Base-by-base conservation (phyloP, 2,113 vertebrate genomes). In the Callipepla californica region DNA sequence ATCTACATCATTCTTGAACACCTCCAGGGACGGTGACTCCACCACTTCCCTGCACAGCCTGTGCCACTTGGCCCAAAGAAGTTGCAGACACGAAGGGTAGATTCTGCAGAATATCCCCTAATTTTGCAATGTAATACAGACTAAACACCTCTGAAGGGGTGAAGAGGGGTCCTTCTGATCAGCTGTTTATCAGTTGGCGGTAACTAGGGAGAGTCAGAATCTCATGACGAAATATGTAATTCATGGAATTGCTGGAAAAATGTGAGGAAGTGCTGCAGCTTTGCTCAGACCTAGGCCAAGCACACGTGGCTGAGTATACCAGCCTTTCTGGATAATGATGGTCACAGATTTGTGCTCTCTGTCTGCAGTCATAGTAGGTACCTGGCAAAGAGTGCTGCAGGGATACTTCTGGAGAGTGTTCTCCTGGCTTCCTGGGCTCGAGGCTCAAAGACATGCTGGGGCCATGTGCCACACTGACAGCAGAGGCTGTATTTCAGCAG, bases 51-150 rank as follows among this genome's bases (percentile, higher is more conserved):
- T 30, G 26, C 5, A 15, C 51, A 53, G 51, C 15, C 51, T 53
- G 26, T 28, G 51, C 51, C 26, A 53, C 8, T 16, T 26, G 51
- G 14, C 21, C 4, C 36, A 57, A 88, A 61, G 45, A 62, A 77
- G 50, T 26, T 2, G 2, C 25, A 66, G 50, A 59, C 19, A 11
- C 44, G 58, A 81, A 65, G 38, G 38, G 2, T 19, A 75, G 23
- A 40, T 70, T 70, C 55, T 58, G 36, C 30, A 77, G 65, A 76
- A 50, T 6, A 44, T 20, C 38, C 42, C 28, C n/a, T 55, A 70
- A 18, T 48, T 84, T 83, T 0, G 0, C 5, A 6, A 6, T 21
- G 11, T 75, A 70, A 28, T 57, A 34, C 47, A 55, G 61, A 45
- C 9, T 45, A 82, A 75, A 2, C 36, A 75, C 11, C 26, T 87